A percentile compares a stretch with the other conserved stretches of the same genome.
phyloP scores from a whole-genome alignment of 2,797 vertebrate species.

The Tragopan temminckii region DNA sequence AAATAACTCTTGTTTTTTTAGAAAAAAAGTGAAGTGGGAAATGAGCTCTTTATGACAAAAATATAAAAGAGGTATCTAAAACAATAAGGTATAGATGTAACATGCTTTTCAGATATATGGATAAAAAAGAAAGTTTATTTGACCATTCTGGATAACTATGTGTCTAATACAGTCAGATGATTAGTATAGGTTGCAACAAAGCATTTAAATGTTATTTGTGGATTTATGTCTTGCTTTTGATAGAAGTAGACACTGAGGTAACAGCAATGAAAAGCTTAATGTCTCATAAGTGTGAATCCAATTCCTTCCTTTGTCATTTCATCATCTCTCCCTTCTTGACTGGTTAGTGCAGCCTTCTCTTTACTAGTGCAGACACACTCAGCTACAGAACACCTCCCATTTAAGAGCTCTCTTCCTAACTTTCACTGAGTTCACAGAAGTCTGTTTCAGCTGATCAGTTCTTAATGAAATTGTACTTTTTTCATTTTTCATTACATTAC shows the following conservation, averaged over 20 bases:
- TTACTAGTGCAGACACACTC: neutral
- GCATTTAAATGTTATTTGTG: neutral
- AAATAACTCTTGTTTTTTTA: neutral
- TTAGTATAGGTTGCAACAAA: neutral
- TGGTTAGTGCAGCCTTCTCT: neutral
- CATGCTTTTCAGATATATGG: neutral
- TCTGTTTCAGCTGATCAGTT: too few relatives aligned
- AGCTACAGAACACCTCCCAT: neutral
- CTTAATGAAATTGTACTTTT: too few relatives aligned
- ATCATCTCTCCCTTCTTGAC: neutral
- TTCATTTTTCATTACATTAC: neutral
- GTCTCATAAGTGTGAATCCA: neutral
- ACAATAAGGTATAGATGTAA: neutral
- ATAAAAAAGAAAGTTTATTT: neutral
- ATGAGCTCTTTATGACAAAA: neutral
- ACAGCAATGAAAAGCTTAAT: neutral
- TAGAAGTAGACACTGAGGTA: neutral
- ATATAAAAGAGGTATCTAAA: neutral
- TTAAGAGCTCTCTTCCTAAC: neutral
- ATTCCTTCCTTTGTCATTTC: neutral
- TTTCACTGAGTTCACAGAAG: too few relatives aligned
- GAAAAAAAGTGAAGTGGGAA: neutral
- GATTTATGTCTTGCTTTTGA: neutral
- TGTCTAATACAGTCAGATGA: neutral
- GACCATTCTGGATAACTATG: neutral